phyloP scores from a whole-genome alignment of 64 coral and sea anemone genomes.

The Stichodactyla helianthus region DNA sequence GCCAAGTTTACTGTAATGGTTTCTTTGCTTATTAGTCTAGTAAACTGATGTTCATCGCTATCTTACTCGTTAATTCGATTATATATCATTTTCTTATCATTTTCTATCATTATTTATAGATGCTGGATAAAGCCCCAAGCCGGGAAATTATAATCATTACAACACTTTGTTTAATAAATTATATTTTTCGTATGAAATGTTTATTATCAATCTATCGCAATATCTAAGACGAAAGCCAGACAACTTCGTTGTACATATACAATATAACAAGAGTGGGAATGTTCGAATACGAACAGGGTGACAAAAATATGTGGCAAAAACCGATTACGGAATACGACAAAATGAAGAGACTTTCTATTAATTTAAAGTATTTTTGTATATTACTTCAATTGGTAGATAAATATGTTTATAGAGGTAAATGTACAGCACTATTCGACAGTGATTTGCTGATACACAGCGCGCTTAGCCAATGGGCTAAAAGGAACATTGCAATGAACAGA shows the following conservation, averaged over 20 bases:
- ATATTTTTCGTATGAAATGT: background rate
- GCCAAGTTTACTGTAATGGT: too few relatives aligned
- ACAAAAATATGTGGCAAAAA: background rate
- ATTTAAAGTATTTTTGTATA: background rate
- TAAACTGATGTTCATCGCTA: background rate
- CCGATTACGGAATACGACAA: background rate
- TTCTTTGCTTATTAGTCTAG: too few relatives aligned
- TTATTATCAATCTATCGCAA: background rate
- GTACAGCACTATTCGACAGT: background rate
- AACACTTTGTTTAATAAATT: background rate
- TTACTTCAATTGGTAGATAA: background rate
- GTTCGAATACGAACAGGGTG: background rate
- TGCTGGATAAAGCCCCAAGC: background rate
- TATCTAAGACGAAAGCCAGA: background rate
- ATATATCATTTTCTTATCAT: background rate
- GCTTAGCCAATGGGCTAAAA: background rate
- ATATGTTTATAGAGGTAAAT: background rate
- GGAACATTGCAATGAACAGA: background rate
- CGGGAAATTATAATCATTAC: background rate
- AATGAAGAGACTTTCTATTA: background rate
- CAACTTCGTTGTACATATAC: background rate
- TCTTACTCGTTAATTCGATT: too few relatives aligned
- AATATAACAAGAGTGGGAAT: background rate
- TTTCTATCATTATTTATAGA: background rate
- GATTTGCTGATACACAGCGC: background rate